Evolutionary conservation across 2,888 invertebrate genomes (phyloP), one percentile per base, ranked within the genome.

Genomic region (Meloe dianella): DNA sequence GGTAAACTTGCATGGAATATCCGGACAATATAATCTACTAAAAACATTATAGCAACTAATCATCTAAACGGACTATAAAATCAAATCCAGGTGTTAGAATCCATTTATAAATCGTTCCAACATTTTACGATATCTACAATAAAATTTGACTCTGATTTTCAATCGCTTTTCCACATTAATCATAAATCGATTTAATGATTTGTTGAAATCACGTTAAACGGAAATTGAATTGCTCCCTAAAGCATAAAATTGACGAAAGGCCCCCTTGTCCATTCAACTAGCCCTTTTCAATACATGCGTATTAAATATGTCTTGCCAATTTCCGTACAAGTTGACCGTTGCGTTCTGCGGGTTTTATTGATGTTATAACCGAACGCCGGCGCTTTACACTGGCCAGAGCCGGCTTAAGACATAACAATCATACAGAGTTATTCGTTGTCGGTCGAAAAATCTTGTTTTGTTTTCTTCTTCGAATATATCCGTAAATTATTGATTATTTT

Each of bases 41-140:
- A 30, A 30, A 30, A 10, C 9, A 32, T 35, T 35, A 14, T 35
- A 35, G 5, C 14, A 35, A 35, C 2, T 35, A 35, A 35, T 9
- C 3, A 47, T 47, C 47, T 47, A n/a, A 20, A 20, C 20, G 20
- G 20, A 47, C 47, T 20, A 22, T 47, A 47, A 22, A 47, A 22
- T 47, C 38, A 27, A 4, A 14, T 41, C 41, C 41, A 47, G 47
- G 47, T 47, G 47, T 47, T 47, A 47, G 9, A 47, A 47, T 47
- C 47, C 47, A 47, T 17, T 47, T 47, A 47, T 47, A 47, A 17
- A 47, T 47, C 47, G 47, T 47, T 47, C n/a, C n/a, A n/a, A n/a
- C n/a, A n/a, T n/a, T n/a, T n/a, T n/a, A n/a, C n/a, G n/a, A n/a
- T n/a, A n/a, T n/a, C n/a, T n/a, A n/a, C n/a, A n/a, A n/a, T n/a